A percentile compares a stretch with the other conserved stretches of the same genome.
phyloP scores from a whole-genome alignment of 2,113 vertebrate genomes.

The Athene noctua region DNA sequence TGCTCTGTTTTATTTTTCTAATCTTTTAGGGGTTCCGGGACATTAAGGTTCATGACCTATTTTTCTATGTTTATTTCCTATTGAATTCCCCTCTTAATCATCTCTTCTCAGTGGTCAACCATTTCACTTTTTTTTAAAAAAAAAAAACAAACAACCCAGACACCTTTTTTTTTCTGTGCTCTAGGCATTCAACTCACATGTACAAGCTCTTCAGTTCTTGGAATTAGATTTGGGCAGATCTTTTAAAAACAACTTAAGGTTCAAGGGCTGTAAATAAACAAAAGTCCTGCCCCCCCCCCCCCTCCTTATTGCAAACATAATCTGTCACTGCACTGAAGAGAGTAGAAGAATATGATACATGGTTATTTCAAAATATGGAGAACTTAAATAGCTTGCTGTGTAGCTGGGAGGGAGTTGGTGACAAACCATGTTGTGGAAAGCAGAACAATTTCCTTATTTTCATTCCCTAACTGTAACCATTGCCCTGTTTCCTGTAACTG shows the following conservation, averaged over 20 bases:
- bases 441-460: background rate
- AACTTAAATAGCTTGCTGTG: background rate
- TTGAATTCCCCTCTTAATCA: background rate
- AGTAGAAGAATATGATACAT: background rate
- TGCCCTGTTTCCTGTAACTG: constrained; percentile 41
- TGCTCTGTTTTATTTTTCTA: background rate
- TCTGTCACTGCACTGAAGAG: background rate
- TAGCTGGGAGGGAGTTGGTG: background rate
- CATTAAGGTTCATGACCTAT: background rate
- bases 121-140: background rate
- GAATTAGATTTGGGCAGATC: background rate
- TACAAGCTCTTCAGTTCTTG: background rate
- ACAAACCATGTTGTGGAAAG: background rate
- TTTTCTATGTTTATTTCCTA: background rate
- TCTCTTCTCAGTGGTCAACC: background rate
- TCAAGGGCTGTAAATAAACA: background rate
- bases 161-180: background rate
- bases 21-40: background rate
- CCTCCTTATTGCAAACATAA: background rate
- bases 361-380: background rate
- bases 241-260: background rate
- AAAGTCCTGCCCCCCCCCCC: accelerated
- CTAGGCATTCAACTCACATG: background rate
- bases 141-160: too few relatives aligned
- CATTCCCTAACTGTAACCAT: background rate